These are phyloP conservation scores for Scaptomyza cyrtandrae DNA, from an alignment of 2,888 invertebrate species.

Conservation along the genomic window DNA sequence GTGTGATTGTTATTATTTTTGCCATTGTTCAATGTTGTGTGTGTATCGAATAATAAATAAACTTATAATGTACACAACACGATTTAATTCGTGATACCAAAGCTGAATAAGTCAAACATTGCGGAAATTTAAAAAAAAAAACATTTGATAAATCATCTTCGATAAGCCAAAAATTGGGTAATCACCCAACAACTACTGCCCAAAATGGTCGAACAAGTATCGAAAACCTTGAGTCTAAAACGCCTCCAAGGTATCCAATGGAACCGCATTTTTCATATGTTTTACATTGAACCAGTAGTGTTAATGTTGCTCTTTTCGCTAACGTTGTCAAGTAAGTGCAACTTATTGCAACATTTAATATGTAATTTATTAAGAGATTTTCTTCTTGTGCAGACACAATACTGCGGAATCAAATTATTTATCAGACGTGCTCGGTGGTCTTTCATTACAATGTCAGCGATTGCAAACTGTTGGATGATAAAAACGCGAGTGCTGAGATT, in stretches of 20 bases:
- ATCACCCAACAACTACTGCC: not conserved
- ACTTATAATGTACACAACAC: conserved; percentile 18
- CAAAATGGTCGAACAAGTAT: conserved; percentile 73
- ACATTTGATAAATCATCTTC: too few relatives aligned
- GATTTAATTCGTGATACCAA: not conserved
- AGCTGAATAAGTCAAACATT: conserved; percentile 4
- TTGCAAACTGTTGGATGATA: conserved; percentile 85
- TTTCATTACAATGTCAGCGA: conserved; percentile 86
- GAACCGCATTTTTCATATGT: conserved; percentile 76
- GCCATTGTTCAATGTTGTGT: conserved; percentile 16
- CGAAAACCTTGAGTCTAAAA: conserved; percentile 51
- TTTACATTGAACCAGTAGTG: conserved; percentile 82
- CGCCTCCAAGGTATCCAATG: conserved; percentile 70
- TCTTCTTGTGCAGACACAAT: conserved; percentile 81
- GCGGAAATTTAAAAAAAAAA: not conserved
- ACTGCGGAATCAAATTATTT: conserved; percentile 89
- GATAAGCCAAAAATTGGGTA: too few relatives aligned
- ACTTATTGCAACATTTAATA: not conserved
- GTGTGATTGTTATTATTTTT: conserved; percentile 2
- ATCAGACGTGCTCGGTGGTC: conserved; percentile 88
- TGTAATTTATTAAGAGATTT: not conserved
- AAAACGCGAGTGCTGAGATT: conserved; percentile 85
- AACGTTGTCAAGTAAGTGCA: conserved; percentile 78
- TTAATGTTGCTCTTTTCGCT: conserved; percentile 81
- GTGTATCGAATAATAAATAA: conserved; percentile 27